Percentiles rank a stretch among this genome's conserved stretches.
Conservation (phyloP, 2,113 vertebrate species). For the Psittacula cyanocephala region DNA sequence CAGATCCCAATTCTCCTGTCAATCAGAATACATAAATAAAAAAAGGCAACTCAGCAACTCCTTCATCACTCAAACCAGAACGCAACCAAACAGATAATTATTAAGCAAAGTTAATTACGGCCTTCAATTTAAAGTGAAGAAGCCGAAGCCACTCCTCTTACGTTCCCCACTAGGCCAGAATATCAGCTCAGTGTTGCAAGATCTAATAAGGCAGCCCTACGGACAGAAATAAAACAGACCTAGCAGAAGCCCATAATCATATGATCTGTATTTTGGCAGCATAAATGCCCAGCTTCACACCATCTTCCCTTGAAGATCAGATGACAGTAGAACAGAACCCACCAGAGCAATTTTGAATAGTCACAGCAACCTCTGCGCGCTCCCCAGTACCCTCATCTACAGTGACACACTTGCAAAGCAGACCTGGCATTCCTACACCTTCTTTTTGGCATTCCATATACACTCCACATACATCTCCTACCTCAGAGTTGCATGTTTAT, state of each 20-base stretch:
- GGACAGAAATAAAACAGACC: not conserved
- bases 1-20: not conserved
- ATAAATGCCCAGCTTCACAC: not conserved
- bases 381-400: not conserved
- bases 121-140: not conserved
- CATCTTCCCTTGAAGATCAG: not conserved
- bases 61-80: not conserved
- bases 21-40: not conserved
- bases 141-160: not conserved
- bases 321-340: not conserved
- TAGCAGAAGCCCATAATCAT: not conserved
- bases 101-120: not conserved
- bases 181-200: not conserved
- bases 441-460: not conserved
- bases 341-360: not conserved
- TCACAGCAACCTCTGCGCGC: not conserved
- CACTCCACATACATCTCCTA: accelerated
- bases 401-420: not conserved
- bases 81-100: not conserved
- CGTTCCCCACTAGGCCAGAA: not conserved
- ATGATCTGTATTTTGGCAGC: not conserved
- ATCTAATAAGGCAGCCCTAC: not conserved
- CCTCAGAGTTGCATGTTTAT: not conserved
- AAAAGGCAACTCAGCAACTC: not conserved
- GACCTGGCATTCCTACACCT: not conserved